Percentiles rank a stretch among this genome's conserved stretches.
Conservation (phyloP, 2,113 vertebrate species). For the Nannobrachium achirus region DNA sequence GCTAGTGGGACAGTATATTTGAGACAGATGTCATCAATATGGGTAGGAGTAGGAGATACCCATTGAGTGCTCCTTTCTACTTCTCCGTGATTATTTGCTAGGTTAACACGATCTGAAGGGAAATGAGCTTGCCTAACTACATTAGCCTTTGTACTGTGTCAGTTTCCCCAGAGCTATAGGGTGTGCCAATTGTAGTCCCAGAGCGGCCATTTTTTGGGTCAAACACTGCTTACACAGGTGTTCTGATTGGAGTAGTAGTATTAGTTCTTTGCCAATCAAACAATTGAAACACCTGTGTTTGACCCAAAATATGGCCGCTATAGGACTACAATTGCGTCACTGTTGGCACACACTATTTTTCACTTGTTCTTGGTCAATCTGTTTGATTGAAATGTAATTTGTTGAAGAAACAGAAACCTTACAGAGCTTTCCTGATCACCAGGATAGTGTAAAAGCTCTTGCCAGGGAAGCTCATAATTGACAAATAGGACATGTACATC, state of each 20-base stretch:
- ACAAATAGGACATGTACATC: slow-evolving; percentile 63
- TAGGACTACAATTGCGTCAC: too few relatives aligned
- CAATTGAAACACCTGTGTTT: too few relatives aligned
- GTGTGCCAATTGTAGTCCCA: too few relatives aligned
- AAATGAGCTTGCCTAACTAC: slow-evolving; percentile 29
- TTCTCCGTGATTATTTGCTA: slow-evolving; percentile 31
- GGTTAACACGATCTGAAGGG: slow-evolving; percentile 44
- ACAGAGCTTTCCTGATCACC: slow-evolving; percentile 32
- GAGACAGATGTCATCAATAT: too few relatives aligned
- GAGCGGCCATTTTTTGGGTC: too few relatives aligned
- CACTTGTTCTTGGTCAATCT: slow-evolving; percentile 20
- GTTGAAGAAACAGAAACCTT: slow-evolving; percentile 36
- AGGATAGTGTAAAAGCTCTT: slow-evolving; percentile 40
- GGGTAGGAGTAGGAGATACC: too few relatives aligned
- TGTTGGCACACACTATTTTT: too few relatives aligned
- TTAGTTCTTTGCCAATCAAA: too few relatives aligned
- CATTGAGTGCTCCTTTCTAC: background rate
- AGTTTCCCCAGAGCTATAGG: background rate
- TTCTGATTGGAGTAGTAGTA: too few relatives aligned
- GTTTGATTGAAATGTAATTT: slow-evolving; percentile 42
- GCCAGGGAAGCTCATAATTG: slow-evolving; percentile 51
- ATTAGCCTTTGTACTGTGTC: slow-evolving; percentile 2
- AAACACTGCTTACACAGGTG: too few relatives aligned
- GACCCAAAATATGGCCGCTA: too few relatives aligned
- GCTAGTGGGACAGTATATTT: too few relatives aligned